phyloP scores from a whole-genome alignment of 2,113 vertebrate species.

The Halcyon malimbica region DNA sequence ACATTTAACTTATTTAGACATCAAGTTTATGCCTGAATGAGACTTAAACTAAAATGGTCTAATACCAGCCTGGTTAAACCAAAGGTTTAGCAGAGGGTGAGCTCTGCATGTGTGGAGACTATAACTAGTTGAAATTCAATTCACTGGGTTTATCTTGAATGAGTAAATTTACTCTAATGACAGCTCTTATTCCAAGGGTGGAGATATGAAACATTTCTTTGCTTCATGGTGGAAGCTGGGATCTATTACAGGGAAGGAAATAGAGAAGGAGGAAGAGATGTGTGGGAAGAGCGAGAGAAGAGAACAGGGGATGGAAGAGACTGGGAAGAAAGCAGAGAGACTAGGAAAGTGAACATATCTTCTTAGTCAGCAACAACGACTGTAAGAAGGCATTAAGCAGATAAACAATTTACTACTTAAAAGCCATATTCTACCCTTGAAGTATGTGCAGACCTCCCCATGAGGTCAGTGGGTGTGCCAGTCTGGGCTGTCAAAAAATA shows the following conservation, averaged over 20 bases:
- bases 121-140: neutral
- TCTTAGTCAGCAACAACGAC: neutral
- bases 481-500: slow-evolving; percentile 29
- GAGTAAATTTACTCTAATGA: neutral
- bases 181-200: neutral
- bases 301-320: neutral
- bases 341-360: neutral
- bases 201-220: neutral
- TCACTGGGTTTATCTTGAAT: neutral
- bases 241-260: neutral
- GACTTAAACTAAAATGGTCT: neutral
- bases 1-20: neutral
- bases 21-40: neutral
- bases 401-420: slow-evolving; percentile 37
- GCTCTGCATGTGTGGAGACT: neutral
- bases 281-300: neutral
- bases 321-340: rapidly evolving
- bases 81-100: neutral
- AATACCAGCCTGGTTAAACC: neutral
- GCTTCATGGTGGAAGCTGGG: neutral
- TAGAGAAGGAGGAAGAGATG: neutral
- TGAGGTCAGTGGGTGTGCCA: slow-evolving; percentile 67
- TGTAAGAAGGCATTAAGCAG: neutral
- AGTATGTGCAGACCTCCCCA: slow-evolving; percentile 42
- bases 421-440: slow-evolving; percentile 7